These are phyloP conservation scores for Stichopus horrens DNA, from an alignment of 53 echinoderm and acorn worm genomes.

Conservation along the genomic window DNA sequence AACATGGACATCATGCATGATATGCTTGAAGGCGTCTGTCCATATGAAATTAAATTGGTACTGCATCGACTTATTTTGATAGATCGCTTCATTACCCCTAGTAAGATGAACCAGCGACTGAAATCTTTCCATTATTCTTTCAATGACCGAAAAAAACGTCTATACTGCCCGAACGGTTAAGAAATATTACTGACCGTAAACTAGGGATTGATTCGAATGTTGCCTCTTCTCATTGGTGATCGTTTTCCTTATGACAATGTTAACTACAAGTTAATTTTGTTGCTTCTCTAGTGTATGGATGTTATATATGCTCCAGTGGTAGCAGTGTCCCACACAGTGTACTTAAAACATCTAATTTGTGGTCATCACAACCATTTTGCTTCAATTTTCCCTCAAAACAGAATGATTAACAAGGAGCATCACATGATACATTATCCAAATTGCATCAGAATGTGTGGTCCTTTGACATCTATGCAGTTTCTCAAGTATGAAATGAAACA, in stretches of 20 bases:
- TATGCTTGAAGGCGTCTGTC: slow-evolving; percentile 62
- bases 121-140: slow-evolving; percentile 54
- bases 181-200: slow-evolving; percentile 63
- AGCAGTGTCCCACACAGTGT: slow-evolving; percentile 31
- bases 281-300: slow-evolving; percentile 64
- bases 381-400: slow-evolving; percentile 39
- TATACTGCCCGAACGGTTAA: slow-evolving; percentile 27
- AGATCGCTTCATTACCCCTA: slow-evolving; percentile 47
- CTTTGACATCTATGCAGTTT: slow-evolving; percentile 56
- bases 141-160: slow-evolving; percentile 65
- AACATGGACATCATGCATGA: slow-evolving; percentile 74
- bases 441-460: slow-evolving; percentile 60
- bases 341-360: slow-evolving; percentile 52
- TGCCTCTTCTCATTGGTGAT: slow-evolving; percentile 62
- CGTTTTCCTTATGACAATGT: slow-evolving; percentile 51
- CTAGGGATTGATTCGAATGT: slow-evolving; percentile 57
- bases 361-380: slow-evolving; percentile 48
- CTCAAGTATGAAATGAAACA: slow-evolving; percentile 69
- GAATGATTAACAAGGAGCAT: slow-evolving; percentile 65
- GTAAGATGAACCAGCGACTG: slow-evolving; percentile 48
- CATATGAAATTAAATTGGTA: slow-evolving; percentile 63
- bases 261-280: slow-evolving; percentile 46
- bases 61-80: slow-evolving; percentile 51
- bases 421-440: slow-evolving; percentile 67
- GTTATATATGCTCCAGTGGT: slow-evolving; percentile 57